Percentiles rank a stretch among this genome's conserved stretches.
Conservation (phyloP, 1,140 invertebrate genomes). For the Zaprionus kolodkinae region DNA sequence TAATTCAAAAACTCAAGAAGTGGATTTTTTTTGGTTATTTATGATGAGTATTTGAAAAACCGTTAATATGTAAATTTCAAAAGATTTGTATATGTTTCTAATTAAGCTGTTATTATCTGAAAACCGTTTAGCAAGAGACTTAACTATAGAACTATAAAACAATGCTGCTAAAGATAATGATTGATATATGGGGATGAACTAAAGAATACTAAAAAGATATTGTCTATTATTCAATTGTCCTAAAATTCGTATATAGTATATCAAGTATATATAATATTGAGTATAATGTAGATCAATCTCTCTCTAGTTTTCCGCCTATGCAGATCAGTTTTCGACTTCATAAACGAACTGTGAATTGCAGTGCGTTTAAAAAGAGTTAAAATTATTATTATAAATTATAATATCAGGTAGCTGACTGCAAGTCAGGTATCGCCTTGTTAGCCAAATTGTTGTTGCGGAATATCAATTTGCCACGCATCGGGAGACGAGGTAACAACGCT, state of each 20-base stretch:
- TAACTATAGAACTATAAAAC: not conserved
- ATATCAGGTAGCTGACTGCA: not conserved
- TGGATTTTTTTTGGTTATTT: not conserved
- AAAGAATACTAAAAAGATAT: not conserved
- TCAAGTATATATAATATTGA: too few species aligned
- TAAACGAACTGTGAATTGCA: not conserved
- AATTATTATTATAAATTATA: constrained; percentile 1
- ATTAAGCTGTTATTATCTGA: not conserved
- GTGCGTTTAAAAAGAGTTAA: not conserved
- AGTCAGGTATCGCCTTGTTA: not conserved
- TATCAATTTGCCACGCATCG: constrained; percentile 60
- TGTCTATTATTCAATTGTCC: not conserved
- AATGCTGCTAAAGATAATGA: not conserved
- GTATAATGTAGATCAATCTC: too few species aligned
- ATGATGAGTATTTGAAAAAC: not conserved
- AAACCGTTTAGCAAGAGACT: not conserved
- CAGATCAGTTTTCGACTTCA: not conserved
- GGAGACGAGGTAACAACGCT: not conserved
- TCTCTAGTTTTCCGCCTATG: not conserved
- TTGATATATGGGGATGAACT: not conserved
- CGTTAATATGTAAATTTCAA: not conserved
- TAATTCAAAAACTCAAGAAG: not conserved
- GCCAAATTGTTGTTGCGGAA: constrained; percentile 63
- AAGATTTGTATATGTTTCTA: constrained; percentile 8
- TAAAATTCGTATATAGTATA: too few species aligned